Evolutionary conservation across 2,888 invertebrate genomes (phyloP), one percentile per base, ranked within the genome.

Genomic region (Phymatocera aterrima): DNA sequence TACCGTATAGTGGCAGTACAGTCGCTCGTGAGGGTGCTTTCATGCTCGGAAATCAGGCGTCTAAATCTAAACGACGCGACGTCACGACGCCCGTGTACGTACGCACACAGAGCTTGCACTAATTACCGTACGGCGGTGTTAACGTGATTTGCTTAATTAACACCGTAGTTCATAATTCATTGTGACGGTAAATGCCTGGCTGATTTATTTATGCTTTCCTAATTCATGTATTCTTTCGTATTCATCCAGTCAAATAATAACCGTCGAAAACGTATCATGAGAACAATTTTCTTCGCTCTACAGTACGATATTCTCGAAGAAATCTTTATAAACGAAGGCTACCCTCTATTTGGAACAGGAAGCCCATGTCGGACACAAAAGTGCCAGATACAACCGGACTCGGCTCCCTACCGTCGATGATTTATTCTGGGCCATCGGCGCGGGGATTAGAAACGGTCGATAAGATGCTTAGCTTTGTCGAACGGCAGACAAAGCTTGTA

Each of bases 51-150:
- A 86, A 88, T 88, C 88, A 86, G 84, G 85, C 87, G 85, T 87
- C 87, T 88, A 87, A 87, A 88, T 88, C 88, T 88, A 87, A 87
- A 87, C 87, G 87, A 84, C 85, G 83, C 83, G 84, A 81, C 83
- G 84, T 83, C 85, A 85, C 86, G 84, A 84, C 83, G 83, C 81
- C n/a, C 83, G 70, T 60, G 61, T 79, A 78, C 40, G 21, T 21
- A 78, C 75, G 57, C 75, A 57, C 57, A 57, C 78, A 79, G 80
- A 81, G 82, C 85, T 82, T 83, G 86, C 84, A 84, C 87, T 88
- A 88, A 88, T 88, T 88, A 87, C 86, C 85, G 87, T 87, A 75
- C 43, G 75, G 57, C 75, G 75, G 75, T 57, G 75, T 75, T 75
- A 75, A 75, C 75, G 75, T 57, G 75, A 75, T 75, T 75, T 75